phyloP scores from a whole-genome alignment of 1,140 invertebrate genomes.

The roundworm (Caenorhabditis elegans) region DNA sequence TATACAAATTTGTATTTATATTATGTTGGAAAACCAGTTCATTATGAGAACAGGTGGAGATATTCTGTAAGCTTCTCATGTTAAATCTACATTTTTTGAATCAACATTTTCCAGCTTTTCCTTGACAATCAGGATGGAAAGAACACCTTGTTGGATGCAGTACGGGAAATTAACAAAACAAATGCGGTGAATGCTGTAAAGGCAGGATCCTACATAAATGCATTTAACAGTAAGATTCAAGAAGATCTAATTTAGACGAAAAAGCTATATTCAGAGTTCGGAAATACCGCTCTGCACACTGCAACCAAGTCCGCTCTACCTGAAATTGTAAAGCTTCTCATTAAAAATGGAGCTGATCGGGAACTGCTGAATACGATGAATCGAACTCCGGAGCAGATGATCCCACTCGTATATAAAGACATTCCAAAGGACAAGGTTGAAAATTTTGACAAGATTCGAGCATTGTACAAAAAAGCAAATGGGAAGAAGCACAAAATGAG shows the following conservation, averaged over 20 bases:
- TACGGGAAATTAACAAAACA: neutral
- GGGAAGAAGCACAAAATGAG: neutral
- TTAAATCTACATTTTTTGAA: too few species aligned
- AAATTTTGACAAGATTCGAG: neutral
- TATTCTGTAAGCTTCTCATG: neutral
- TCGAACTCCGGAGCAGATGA: neutral
- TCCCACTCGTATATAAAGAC: neutral
- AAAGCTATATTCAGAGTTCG: neutral
- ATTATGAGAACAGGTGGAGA: neutral
- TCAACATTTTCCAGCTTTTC: neutral
- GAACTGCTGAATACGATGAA: neutral
- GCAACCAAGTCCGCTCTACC: neutral
- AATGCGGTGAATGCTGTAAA: neutral
- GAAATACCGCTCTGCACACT: neutral
- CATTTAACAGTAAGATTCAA: neutral
- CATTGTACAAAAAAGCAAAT: neutral
- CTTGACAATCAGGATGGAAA: neutral
- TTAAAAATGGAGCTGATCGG: neutral
- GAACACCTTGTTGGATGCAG: neutral
- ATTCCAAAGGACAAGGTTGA: neutral
- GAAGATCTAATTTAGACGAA: too few species aligned
- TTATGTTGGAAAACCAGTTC: neutral
- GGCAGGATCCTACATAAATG: neutral
- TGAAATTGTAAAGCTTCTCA: neutral
- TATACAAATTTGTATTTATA: neutral